Evolutionary conservation across 2,113 vertebrate genomes (phyloP), one percentile per base, ranked within the genome.

Genomic region (Stigmatopora nigra): DNA sequence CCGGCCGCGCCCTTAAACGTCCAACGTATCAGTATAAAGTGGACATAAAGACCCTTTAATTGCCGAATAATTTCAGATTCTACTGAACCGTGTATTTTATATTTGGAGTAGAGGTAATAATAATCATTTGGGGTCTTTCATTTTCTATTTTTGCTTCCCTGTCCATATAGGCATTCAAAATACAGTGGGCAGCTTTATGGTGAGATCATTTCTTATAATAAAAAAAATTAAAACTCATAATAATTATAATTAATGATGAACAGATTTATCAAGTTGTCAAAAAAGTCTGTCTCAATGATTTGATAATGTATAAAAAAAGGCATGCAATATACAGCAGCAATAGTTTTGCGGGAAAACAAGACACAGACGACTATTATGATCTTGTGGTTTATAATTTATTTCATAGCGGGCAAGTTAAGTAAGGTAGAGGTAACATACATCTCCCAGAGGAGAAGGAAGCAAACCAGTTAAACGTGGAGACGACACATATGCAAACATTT

Each of bases 391-490:
- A 75, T 81, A 78, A 70, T 89, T 90, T 89, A 89, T 90, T 90
- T 68, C 62, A 83, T 89, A 86, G 87, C 88, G 89, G 88, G 86
- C 85, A 82, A 84, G 78, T 61, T 61, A 70, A 85, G 76, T 82
- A 69, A 70, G 79, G 56, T 41, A 69, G 71, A 82, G 75, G 57
- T 77, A 82, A 81, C 85, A 87, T 91, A 91, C 89, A 91, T 91
- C n/a, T 91, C 89, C 87, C 83, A 84, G 80, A 81, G 83, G 81
- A 78, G 71, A 83, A 70, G 79, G 82, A 77, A 84, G 87, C 84
- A 88, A 89, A 86, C 79, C 82, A 89, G 86, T 77, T 88, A 88
- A 87, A 90, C 87, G 79, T 88, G 83, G 80, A 88, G 83, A 89
- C 87, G 85, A 88, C 85, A 84, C 68, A 80, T 68, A 74, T 85